phyloP scores from a whole-genome alignment of 2,797 vertebrate species.

The Sciaenops ocellatus region DNA sequence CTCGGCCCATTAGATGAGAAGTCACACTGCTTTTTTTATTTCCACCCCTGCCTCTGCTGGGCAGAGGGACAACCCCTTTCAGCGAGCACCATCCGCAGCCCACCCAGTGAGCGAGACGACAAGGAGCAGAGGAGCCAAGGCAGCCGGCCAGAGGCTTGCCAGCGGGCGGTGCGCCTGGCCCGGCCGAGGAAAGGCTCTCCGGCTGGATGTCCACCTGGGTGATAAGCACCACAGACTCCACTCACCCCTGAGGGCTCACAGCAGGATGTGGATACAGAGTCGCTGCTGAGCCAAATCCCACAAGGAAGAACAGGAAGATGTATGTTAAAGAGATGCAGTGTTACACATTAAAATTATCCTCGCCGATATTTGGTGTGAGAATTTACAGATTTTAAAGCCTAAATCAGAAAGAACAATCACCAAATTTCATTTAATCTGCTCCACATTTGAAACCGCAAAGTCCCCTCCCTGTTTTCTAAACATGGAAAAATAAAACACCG shows the following conservation, averaged over 20 bases:
- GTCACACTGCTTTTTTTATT: constrained; percentile 62
- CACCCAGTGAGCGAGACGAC: constrained; percentile 68
- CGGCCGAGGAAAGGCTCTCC: constrained; percentile 33
- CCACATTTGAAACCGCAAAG: background rate
- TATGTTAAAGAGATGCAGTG: constrained; percentile 6
- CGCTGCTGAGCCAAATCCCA: constrained; percentile 46
- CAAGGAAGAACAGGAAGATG: constrained; percentile 4
- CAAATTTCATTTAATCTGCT: constrained; percentile 3
- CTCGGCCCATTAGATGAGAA: constrained; percentile 61
- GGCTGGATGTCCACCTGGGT: constrained; percentile 67
- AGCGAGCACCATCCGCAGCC: constrained; percentile 40
- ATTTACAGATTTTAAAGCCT: background rate
- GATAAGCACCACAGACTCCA: constrained; percentile 54
- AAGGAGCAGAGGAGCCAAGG: constrained; percentile 60
- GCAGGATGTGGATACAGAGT: constrained; percentile 54
- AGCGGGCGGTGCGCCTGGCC: constrained; percentile 45
- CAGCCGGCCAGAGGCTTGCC: constrained; percentile 60
- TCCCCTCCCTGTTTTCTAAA: background rate
- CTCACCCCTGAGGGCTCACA: constrained; percentile 66
- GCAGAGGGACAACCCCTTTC: constrained; percentile 58
- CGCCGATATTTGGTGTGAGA: background rate
- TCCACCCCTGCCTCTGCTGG: constrained; percentile 46
- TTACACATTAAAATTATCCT: constrained; percentile 11
- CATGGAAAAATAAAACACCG: too few relatives aligned
- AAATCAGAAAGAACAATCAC: background rate